These are phyloP conservation scores for Cepaea hortensis DNA, from an alignment of 2,888 invertebrate species.

Conservation along the genomic window DNA sequence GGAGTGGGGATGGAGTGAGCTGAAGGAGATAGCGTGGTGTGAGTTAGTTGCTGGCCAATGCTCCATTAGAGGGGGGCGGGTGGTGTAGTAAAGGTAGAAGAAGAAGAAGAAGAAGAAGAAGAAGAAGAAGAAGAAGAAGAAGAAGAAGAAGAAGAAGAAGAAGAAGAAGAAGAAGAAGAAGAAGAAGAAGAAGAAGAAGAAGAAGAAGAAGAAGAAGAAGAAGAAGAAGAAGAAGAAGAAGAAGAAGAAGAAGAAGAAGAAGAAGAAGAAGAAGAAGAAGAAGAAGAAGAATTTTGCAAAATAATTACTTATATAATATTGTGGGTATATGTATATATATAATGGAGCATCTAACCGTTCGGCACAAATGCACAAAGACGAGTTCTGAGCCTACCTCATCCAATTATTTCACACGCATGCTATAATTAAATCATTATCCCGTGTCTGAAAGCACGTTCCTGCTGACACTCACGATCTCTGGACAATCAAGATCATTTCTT, in stretches of 20 bases:
- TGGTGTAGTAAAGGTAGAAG: background rate
- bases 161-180: conserved; percentile 20
- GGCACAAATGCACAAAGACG: background rate
- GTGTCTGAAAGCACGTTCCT: too few species aligned
- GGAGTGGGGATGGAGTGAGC: too few species aligned
- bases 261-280: background rate
- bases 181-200: conserved; percentile 21
- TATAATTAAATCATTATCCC: too few species aligned
- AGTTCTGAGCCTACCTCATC: too few species aligned
- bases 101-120: conserved; percentile 14
- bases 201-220: conserved; percentile 18
- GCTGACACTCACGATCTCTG: too few species aligned
- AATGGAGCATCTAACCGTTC: too few species aligned
- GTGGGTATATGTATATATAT: background rate
- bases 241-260: conserved; percentile 6
- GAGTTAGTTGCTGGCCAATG: too few species aligned
- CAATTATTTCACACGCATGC: too few species aligned
- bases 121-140: conserved; percentile 20
- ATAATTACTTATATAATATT: too few species aligned
- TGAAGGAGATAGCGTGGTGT: too few species aligned
- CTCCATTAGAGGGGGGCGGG: too few species aligned
- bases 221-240: background rate
- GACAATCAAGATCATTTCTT: too few species aligned
- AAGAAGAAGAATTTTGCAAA: background rate
- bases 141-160: conserved; percentile 22